Base-by-base conservation (phyloP, 1,140 invertebrate species). In the Neodiprion lecontei region DNA sequence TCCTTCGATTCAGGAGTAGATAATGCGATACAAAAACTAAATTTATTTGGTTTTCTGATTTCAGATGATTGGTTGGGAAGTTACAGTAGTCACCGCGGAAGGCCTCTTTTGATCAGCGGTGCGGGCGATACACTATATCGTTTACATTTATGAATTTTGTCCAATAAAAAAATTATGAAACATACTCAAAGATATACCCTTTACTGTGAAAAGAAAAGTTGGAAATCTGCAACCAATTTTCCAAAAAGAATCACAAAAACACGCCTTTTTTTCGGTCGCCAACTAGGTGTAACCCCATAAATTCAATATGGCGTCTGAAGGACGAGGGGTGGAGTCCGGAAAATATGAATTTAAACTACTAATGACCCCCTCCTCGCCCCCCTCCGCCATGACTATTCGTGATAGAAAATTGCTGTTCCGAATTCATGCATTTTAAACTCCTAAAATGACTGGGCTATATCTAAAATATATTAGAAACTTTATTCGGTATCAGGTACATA, bases 161-260 rank as follows among this genome's bases (percentile, higher is more conserved):
- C 21, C 23, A 28, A 69, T 14, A 69, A 28, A 10, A 69, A n/a
- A 69, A 69, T 28, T 28, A 10, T 14, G 23, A 69, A n/a, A 69
- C 9, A n/a, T 69, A 69, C 12, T 69, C 23, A 12, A 69, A 47
- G 9, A n/a, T 14, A 48, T 53, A 72, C 65, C 66, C 70, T 72
- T 72, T 67, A 61, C 65, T 65, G 74, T 50, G 70, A 75, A 72
- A 70, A 61, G n/a, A 61, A 61, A 61, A 61, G 53, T 61, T 61
- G 1, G n/a, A 61, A 61, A 61, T n/a, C 53, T 61, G 53, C 53
- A 61, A 61, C n/a, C n/a, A 61, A 11, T 61, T 61, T 61, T n/a
- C 10, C 53, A 17, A 17, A 17, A 17, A 17, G 17, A 17, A 17
- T 17, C 17, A 17, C 17, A 17, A 17, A 17, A 17, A 17, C 17